These are phyloP conservation scores for Caenorhabditis japonica DNA, from an alignment of 2,888 invertebrate species.

Conservation along the genomic window DNA sequence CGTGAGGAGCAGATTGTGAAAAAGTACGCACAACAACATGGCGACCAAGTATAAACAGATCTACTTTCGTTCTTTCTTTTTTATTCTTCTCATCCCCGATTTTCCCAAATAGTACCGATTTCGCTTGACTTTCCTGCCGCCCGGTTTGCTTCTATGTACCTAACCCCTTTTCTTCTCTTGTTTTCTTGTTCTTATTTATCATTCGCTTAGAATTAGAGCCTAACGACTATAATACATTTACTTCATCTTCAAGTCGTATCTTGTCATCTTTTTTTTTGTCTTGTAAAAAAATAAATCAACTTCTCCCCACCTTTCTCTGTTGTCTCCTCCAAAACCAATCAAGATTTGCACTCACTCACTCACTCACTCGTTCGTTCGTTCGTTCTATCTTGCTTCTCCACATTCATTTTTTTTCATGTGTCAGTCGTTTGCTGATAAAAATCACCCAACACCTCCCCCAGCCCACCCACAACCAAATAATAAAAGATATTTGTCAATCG, in stretches of 20 bases:
- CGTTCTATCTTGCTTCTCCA: background rate
- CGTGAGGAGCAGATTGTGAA: constrained; percentile 76
- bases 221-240: too few species aligned
- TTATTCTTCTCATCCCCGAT: background rate
- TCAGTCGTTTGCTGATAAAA: background rate
- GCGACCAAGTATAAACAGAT: constrained; percentile 60
- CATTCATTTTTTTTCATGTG: background rate
- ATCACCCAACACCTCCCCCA: background rate
- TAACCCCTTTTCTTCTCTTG: background rate
- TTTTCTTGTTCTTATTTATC: constrained; percentile 6
- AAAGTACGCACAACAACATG: constrained; percentile 74
- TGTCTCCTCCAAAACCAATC: constrained; percentile 7
- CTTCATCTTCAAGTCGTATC: too few species aligned
- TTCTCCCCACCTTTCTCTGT: too few species aligned
- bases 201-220: background rate
- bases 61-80: background rate
- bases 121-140: constrained; percentile 30
- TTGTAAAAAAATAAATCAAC: too few species aligned
- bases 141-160: constrained; percentile 25
- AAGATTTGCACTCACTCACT: constrained; percentile 11
- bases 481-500: constrained; percentile 17
- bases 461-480: constrained; percentile 3
- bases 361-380: background rate
- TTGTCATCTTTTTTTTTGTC: too few species aligned
- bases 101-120: constrained; percentile 9